phyloP scores from a whole-genome alignment of 2,888 invertebrate species.

The Diarsia brunnea region DNA sequence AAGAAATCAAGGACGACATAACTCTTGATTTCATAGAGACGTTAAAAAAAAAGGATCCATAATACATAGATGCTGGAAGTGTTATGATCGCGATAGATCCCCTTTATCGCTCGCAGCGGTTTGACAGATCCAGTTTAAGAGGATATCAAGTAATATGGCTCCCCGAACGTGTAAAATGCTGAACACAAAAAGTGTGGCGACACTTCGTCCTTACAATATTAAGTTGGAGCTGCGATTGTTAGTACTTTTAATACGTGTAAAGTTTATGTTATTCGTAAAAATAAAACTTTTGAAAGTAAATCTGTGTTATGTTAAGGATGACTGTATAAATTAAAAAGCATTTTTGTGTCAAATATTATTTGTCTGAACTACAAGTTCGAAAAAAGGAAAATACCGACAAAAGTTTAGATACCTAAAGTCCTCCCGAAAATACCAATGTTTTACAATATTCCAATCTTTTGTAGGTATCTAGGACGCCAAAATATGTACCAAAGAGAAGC shows the following conservation, averaged over 20 bases:
- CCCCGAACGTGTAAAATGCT: conserved; percentile 43
- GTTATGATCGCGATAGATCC: conserved; percentile 75
- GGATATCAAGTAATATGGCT: conserved; percentile 63
- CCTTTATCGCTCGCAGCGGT: conserved; percentile 72
- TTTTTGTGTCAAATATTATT: not conserved
- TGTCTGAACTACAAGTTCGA: conserved; percentile 4
- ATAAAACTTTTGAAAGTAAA: conserved; percentile 11
- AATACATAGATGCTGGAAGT: conserved; percentile 70
- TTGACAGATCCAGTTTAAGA: conserved; percentile 74
- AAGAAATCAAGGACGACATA: conserved; percentile 53
- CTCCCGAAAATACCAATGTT: not conserved
- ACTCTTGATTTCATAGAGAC: conserved; percentile 63
- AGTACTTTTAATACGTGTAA: not conserved
- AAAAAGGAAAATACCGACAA: conserved; percentile 17
- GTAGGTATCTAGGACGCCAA: conserved; percentile 6
- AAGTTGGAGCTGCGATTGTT: conserved; percentile 8
- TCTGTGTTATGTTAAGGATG: not conserved
- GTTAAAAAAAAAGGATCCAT: conserved; percentile 71
- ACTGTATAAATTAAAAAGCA: not conserved
- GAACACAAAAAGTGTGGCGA: conserved; percentile 49
- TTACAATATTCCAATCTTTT: conserved; percentile 15
- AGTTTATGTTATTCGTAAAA: not conserved
- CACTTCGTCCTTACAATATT: conserved; percentile 24
- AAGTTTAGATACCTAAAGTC: not conserved
- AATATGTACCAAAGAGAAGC: conserved; percentile 3